Evolutionary conservation across 2,888 invertebrate genomes (phyloP).

Genomic region (Leptothorax acervorum): DNA sequence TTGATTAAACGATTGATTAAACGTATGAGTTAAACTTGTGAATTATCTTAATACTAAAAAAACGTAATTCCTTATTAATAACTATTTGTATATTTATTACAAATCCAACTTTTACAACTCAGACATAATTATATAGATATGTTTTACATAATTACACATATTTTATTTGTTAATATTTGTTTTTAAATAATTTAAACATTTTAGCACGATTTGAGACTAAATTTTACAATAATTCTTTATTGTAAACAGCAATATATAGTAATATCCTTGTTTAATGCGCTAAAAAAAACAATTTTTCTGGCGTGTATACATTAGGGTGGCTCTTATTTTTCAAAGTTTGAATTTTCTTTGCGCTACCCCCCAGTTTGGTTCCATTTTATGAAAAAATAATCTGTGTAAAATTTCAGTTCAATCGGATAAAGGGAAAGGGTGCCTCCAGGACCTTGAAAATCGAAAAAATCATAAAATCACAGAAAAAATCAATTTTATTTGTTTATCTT

Average conservation of each 20-base stretch:
- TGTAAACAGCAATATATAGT: neutral
- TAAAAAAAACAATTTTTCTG: neutral
- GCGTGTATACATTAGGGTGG: too few relatives aligned
- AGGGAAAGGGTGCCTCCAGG: too few relatives aligned
- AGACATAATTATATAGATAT: neutral
- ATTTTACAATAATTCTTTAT: neutral
- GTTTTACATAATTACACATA: neutral
- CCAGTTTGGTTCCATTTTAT: too few relatives aligned
- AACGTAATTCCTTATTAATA: neutral
- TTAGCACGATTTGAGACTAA: neutral
- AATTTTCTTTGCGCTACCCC: too few relatives aligned
- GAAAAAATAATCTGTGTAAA: too few relatives aligned
- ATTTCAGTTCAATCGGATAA: too few relatives aligned
- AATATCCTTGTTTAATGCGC: neutral
- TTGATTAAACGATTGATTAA: neutral
- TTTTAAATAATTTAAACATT: neutral
- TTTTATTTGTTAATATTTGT: neutral
- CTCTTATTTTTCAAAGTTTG: too few relatives aligned
- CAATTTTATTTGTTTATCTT: too few relatives aligned
- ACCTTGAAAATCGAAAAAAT: too few relatives aligned
- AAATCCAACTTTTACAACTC: constrained; percentile 8
- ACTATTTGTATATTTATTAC: neutral
- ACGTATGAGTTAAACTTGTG: neutral
- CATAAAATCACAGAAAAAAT: too few relatives aligned
- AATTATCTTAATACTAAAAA: neutral